These are phyloP conservation scores for Lasioglossum albipes DNA, from an alignment of 1,140 invertebrate genomes.

Conservation along the genomic window DNA sequence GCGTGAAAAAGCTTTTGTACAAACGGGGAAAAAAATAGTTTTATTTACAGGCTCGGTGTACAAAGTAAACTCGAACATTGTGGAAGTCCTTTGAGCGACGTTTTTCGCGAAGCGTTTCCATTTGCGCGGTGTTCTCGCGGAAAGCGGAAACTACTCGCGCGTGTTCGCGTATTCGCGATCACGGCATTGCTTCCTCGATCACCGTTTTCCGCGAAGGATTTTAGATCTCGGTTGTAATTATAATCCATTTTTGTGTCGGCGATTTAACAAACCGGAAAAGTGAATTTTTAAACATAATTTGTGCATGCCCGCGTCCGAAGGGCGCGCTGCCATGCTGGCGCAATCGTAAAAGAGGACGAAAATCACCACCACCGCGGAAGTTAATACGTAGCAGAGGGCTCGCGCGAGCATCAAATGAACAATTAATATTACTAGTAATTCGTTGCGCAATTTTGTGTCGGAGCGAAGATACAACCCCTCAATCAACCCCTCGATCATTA, in stretches of 20 bases:
- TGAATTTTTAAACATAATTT: not conserved
- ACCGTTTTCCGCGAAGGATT: not conserved
- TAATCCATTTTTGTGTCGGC: not conserved
- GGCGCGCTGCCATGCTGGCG: not conserved
- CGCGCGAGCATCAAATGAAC: not conserved
- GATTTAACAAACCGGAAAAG: not conserved
- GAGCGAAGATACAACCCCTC: too few relatives aligned
- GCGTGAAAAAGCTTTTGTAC: too few relatives aligned
- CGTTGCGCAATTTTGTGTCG: not conserved
- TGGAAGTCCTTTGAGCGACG: too few relatives aligned
- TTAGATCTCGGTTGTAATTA: not conserved
- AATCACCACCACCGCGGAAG: not conserved
- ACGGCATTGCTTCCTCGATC: not conserved
- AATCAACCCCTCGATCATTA: too few relatives aligned
- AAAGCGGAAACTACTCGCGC: too few relatives aligned
- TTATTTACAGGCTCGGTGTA: too few relatives aligned
- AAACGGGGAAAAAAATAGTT: too few relatives aligned
- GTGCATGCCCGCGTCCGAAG: not conserved
- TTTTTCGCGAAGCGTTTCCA: too few relatives aligned
- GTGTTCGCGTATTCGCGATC: too few relatives aligned
- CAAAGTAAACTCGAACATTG: too few relatives aligned
- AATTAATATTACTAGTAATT: not conserved
- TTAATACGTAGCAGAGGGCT: not conserved
- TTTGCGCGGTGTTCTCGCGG: too few relatives aligned
- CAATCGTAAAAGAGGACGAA: not conserved